Evolutionary conservation across 2,888 invertebrate species (phyloP).

Genomic region (Plemyria rubiginata): DNA sequence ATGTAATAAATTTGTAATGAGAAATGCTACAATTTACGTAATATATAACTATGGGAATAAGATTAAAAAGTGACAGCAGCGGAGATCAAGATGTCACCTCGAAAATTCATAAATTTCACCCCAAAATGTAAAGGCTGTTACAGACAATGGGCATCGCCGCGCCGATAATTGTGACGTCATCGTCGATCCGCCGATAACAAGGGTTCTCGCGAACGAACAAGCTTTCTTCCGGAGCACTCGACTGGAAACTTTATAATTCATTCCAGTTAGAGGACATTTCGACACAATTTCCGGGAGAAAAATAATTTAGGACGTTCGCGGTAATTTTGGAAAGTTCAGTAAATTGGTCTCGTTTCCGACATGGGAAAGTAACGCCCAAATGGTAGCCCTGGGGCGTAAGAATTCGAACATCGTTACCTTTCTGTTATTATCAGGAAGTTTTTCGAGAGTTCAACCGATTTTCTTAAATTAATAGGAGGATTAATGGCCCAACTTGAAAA

Average conservation of each 20-base stretch:
- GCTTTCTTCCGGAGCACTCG: conserved; percentile 33
- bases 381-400: neutral
- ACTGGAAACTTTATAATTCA: conserved; percentile 38
- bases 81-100: conserved; percentile 21
- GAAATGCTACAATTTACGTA: neutral
- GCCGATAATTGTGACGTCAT: conserved; percentile 31
- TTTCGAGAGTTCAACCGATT: no score
- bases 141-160: conserved; percentile 30
- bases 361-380: neutral
- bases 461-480: no score
- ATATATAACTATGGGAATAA: neutral
- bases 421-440: neutral
- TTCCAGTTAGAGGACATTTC: conserved; percentile 36
- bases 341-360: conserved; percentile 14
- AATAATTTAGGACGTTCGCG: conserved; percentile 35
- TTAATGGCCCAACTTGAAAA: no score
- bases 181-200: conserved; percentile 32
- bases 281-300: conserved; percentile 33
- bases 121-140: conserved; percentile 27
- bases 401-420: neutral
- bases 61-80: neutral
- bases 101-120: conserved; percentile 17
- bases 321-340: conserved; percentile 9
- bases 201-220: conserved; percentile 25
- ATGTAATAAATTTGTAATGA: neutral